A percentile compares a stretch with the other conserved stretches of the same genome.
Evolutionary conservation across 2,113 vertebrate species (phyloP).

Genomic region (Brachypteracias leptosomus): DNA sequence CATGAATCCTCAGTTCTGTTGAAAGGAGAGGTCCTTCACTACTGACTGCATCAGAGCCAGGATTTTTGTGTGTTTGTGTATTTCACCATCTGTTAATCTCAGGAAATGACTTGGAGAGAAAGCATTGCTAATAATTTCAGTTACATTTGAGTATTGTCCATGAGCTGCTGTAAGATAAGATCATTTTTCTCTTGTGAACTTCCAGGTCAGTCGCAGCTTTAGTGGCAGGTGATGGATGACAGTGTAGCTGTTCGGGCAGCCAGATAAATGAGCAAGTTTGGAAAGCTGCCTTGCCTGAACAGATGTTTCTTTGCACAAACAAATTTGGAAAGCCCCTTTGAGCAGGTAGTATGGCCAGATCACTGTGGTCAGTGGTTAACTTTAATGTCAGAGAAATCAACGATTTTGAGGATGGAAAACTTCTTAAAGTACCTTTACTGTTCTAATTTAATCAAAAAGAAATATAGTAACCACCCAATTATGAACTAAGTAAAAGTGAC

Average conservation of each 20-base stretch:
- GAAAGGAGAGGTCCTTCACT: not conserved
- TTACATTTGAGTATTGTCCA: not conserved
- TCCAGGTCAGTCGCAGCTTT: not conserved
- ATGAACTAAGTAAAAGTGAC: not conserved
- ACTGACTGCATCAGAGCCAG: fast-evolving
- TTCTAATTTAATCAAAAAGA: not conserved
- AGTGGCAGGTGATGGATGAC: not conserved
- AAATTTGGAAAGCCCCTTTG: not conserved
- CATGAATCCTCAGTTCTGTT: fast-evolving
- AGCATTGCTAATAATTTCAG: not conserved
- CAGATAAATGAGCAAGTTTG: not conserved
- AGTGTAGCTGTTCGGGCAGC: not conserved
- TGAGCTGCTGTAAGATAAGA: not conserved
- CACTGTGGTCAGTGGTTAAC: not conserved
- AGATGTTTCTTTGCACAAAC: not conserved
- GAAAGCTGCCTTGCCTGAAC: not conserved
- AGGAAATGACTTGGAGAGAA: not conserved
- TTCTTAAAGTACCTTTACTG: not conserved
- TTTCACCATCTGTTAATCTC: not conserved
- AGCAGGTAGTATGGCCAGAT: not conserved
- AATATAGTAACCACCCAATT: not conserved
- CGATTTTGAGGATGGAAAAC: not conserved
- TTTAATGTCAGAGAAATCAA: not conserved
- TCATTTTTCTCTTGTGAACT: not conserved
- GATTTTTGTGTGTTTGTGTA: not conserved